Evolutionary conservation across 2,113 vertebrate species (phyloP), one percentile per base, ranked within the genome.

Genomic region (Maccullochella peelii): DNA sequence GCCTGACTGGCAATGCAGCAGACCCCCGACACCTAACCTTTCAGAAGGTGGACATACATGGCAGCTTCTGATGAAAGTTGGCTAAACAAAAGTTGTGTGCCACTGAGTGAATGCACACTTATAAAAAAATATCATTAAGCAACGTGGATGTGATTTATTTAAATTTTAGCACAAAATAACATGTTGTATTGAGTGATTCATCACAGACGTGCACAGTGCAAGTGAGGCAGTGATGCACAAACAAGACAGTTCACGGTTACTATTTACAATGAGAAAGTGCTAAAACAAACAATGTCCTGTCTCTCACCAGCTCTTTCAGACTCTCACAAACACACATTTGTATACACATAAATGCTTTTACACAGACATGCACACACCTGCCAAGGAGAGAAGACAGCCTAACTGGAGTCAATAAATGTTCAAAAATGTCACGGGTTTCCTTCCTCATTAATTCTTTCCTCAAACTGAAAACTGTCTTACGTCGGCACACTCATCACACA

Each of bases 391-490:
- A 62, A 63, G 27, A 55, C 18, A 76, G 40, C 18, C 58, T 68
- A 75, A 73, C 33, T 33, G 25, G 49, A 82, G 77, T 67, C 54
- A 83, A 79, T 57, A 71, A 81, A 74, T 73, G 33, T 67, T 76
- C 6, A 18, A 76, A 74, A 81, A 86, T 54, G 83, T 72, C 71
- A 84, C 8, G 6, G 59, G 61, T 75, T 57, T 73, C 65, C 33
- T 73, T 80, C 77, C 55, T 91, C 71, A 85, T 86, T 85, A 83
- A 90, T 73, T 72, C 81, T 65, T 63, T 42, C 20, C 59, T 86
- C 82, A 68, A 84, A 86, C 55, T 83, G 71, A 77, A 86, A 87
- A 66, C 44, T 47, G 61, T 69, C 62, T 77, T 54, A 77, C 42
- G 33, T 16, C 16, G 38, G 50, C 82, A 72, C 72, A 74, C 66